Conservation (phyloP, 2,797 vertebrate species). For the Perodicticus potto region DNA sequence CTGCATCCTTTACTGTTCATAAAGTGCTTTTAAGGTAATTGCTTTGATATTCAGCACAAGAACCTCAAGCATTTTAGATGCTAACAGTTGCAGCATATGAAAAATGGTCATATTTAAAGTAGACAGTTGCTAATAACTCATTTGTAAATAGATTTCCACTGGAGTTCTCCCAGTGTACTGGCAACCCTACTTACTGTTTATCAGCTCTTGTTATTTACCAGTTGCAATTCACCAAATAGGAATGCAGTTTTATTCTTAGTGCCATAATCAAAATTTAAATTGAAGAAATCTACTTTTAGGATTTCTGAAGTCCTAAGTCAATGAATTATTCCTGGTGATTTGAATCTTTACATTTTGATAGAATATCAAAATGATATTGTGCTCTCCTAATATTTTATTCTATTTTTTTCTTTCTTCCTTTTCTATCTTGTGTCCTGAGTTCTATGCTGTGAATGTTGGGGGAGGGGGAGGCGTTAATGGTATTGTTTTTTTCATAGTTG, state of each 20-base stretch:
- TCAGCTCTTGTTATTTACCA: background rate
- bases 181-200: background rate
- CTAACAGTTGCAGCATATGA: constrained; percentile 14
- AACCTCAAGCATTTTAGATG: constrained; percentile 49
- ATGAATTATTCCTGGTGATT: constrained; percentile 37
- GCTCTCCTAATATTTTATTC: background rate
- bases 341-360: background rate
- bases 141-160: constrained; percentile 40
- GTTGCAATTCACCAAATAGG: background rate
- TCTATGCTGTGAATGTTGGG: background rate
- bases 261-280: background rate
- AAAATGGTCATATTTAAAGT: background rate
- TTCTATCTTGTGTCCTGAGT: background rate
- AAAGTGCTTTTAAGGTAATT: constrained; percentile 55
- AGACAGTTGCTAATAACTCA: constrained; percentile 41
- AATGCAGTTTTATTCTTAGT: background rate
- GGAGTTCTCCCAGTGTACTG: background rate
- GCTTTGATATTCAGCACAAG: background rate
- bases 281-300: background rate
- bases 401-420: background rate
- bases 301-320: constrained; percentile 17
- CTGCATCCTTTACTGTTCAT: constrained; percentile 19
- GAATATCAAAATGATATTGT: background rate
- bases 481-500: background rate
- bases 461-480: background rate